phyloP scores from a whole-genome alignment of 1,140 invertebrate genomes.

The Drosophila busckii region DNA sequence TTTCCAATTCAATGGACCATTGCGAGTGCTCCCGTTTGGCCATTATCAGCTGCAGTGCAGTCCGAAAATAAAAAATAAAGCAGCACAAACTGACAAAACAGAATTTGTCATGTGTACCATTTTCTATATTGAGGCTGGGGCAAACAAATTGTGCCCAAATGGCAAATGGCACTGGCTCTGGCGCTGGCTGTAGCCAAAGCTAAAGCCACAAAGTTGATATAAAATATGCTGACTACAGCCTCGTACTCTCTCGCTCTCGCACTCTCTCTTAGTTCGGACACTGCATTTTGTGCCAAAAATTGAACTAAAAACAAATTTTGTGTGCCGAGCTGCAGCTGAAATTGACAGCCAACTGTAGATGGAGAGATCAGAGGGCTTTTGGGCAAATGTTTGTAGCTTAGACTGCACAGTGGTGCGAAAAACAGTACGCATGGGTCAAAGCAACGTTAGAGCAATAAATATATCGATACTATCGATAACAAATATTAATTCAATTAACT shows the following conservation, averaged over 20 bases:
- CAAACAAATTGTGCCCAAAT: constrained; percentile 63
- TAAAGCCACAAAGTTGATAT: constrained; percentile 43
- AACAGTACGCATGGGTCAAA: background rate
- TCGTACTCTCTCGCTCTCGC: too few relatives aligned
- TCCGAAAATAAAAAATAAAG: too few relatives aligned
- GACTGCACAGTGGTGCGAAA: constrained; percentile 12
- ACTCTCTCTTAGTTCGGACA: too few relatives aligned
- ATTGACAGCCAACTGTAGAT: constrained; percentile 46
- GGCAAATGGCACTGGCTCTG: constrained; percentile 48
- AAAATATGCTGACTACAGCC: too few relatives aligned
- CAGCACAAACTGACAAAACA: constrained; percentile 10
- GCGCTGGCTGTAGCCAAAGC: constrained; percentile 6
- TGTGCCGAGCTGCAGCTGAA: constrained; percentile 49
- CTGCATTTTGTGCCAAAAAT: constrained; percentile 40
- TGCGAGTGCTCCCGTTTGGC: constrained; percentile 1
- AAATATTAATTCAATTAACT: too few relatives aligned
- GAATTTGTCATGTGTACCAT: constrained; percentile 43
- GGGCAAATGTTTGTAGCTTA: too few relatives aligned
- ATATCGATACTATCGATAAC: background rate
- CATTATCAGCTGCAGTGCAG: constrained; percentile 27
- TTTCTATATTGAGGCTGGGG: constrained; percentile 18
- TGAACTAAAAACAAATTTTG: constrained; percentile 64
- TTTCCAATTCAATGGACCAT: constrained; percentile 29
- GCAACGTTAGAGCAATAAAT: background rate
- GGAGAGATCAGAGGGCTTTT: constrained; percentile 1